Evolutionary conservation across 2,888 invertebrate species (phyloP), one percentile per base, ranked within the genome.

Genomic region (Orthosia gothica): DNA sequence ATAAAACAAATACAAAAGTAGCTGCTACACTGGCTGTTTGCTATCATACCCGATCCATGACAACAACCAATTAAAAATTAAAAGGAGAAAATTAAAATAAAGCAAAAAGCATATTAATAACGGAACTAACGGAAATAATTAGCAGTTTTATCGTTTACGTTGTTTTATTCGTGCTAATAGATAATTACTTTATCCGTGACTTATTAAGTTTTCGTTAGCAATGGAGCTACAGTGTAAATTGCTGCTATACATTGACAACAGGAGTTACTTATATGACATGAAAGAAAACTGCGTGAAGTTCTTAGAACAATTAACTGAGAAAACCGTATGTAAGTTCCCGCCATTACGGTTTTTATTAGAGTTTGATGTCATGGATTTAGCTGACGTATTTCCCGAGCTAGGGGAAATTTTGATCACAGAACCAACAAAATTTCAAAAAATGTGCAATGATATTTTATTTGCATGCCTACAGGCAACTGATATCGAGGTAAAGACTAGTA

Each of bases 161-260:
- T 63, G 62, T 32, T 73, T 23, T 63, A 47, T 40, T 65, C 32
- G 80, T 72, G 73, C 26, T 20, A 71, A 79, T 81, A 32, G 7
- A 7, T 32, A 61, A 57, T 54, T 26, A 66, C 47, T 57, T 69
- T 57, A 59, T 54, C 23, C 50, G 58, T 70, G 74, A 65, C 63
- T 52, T 55, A 62, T 62, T 15, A 70, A 45, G 54, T 57, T 15
- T 13, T 57, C 61, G 13, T 54, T 59, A 75, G 84, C 71, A 87
- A 95, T 94, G 93, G 92, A 95, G 75, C 70, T 91, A 26, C 87
- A 89, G 58, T 91, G 90, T 72, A 87, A 93, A 74, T 87, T 96
- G 76, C 91, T 96, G 91, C 89, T 95, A 76, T 96, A 95, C 83
- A 91, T 96, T 45, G 95, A 96, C 65, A 91, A 83, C 88, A 94